A percentile compares a stretch with the other conserved stretches of the same genome.
Evolutionary conservation across 2,113 vertebrate genomes (phyloP).

Genomic region (Sander vitreus): DNA sequence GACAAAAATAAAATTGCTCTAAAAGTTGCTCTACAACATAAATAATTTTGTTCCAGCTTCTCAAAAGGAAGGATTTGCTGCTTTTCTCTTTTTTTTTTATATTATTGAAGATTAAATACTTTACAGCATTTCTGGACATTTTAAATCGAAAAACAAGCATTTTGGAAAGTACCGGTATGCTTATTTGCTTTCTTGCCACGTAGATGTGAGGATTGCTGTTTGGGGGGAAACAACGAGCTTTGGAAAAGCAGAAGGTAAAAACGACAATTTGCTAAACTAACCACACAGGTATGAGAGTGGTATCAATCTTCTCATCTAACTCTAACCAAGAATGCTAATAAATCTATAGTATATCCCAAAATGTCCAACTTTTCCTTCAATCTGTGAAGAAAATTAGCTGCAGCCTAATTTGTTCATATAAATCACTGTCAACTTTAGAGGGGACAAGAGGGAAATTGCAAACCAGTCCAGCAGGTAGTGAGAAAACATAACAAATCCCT

Average conservation of each 20-base stretch:
- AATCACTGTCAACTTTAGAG: constrained; percentile 3
- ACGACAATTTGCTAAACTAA: too few relatives aligned
- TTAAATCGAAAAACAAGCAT: background rate
- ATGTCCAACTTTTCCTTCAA: background rate
- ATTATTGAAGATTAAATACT: background rate
- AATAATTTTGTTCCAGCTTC: background rate
- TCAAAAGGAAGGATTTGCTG: background rate
- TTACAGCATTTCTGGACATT: background rate
- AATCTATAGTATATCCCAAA: background rate
- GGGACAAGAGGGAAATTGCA: background rate
- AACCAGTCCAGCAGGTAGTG: background rate
- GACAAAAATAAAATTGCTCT: background rate
- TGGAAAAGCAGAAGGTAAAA: background rate
- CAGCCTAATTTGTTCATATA: background rate
- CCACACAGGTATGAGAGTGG: background rate
- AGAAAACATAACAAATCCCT: background rate
- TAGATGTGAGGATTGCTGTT: background rate
- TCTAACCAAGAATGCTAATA: background rate
- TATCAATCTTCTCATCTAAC: background rate
- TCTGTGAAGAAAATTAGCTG: background rate
- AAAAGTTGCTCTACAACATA: background rate
- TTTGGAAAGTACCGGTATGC: background rate
- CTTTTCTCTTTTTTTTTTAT: background rate
- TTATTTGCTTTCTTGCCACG: too few relatives aligned
- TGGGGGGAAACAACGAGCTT: background rate